A percentile compares a stretch with the other conserved stretches of the same genome.
phyloP scores from a whole-genome alignment of 1,140 invertebrate genomes.

The Drosophila obscura region DNA sequence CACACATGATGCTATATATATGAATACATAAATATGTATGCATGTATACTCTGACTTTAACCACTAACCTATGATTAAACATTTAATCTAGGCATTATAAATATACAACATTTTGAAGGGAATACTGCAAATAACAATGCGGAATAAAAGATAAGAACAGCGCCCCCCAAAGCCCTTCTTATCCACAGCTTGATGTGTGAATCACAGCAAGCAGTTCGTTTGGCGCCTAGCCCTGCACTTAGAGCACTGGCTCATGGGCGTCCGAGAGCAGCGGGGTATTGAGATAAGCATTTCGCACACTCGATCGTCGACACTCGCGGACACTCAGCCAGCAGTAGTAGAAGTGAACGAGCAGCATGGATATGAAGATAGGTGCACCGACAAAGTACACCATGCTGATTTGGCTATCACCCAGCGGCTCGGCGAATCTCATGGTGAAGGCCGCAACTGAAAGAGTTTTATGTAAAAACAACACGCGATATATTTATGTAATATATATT shows the following conservation, averaged over 20 bases:
- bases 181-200: not conserved
- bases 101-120: too few species aligned
- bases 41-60: too few species aligned
- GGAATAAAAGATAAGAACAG: not conserved
- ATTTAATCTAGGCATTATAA: too few species aligned
- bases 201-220: conserved; percentile 5
- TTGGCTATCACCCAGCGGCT: not conserved
- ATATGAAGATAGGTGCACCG: conserved; percentile 1
- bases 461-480: too few species aligned
- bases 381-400: conserved; percentile 6
- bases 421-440: too few species aligned
- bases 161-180: not conserved
- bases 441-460: not conserved
- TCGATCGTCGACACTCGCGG: conserved; percentile 29
- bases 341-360: conserved; percentile 4
- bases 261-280: not conserved
- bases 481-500: too few species aligned
- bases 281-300: not conserved
- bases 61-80: too few species aligned
- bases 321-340: conserved; percentile 32
- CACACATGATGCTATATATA: too few species aligned
- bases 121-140: not conserved
- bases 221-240: conserved; percentile 4
- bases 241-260: not conserved
- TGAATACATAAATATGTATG: too few species aligned